phyloP scores from a whole-genome alignment of 2,113 vertebrate species.

The Serilophus lunatus region DNA sequence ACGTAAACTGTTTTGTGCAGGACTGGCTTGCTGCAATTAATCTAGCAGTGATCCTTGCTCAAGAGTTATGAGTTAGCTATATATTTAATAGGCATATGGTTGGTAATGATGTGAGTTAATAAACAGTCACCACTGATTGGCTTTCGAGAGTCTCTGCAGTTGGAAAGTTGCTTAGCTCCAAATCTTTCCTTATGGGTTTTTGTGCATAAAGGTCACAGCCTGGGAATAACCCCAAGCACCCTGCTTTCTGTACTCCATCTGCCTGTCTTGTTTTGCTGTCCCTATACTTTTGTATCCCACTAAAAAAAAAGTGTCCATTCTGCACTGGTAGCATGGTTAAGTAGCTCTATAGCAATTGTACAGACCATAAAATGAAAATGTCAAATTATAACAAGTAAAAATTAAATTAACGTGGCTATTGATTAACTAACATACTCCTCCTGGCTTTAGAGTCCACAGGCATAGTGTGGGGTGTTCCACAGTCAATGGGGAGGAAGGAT shows the following conservation, averaged over 20 bases:
- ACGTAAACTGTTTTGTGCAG: neutral
- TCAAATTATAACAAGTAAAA: neutral
- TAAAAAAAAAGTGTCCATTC: neutral
- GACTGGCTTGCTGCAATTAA: neutral
- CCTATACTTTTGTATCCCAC: neutral
- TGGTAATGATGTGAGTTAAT: conserved; percentile 32
- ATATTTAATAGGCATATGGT: neutral
- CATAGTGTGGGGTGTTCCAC: neutral
- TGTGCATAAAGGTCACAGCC: neutral
- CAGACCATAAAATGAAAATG: neutral
- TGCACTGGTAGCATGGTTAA: neutral
- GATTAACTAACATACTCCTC: neutral
- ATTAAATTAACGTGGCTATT: neutral
- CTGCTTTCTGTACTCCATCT: conserved; percentile 26
- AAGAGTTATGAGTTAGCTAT: neutral
- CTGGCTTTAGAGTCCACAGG: neutral
- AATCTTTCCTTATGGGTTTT: conserved; percentile 21
- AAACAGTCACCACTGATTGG: neutral
- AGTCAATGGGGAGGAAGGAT: neutral
- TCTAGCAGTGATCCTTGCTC: neutral
- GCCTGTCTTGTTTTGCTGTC: neutral
- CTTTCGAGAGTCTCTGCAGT: conserved; percentile 17
- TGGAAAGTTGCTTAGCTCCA: neutral
- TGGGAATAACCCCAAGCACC: neutral
- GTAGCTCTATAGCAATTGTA: neutral